A percentile compares a stretch with the other conserved stretches of the same genome.
phyloP scores from a whole-genome alignment of 2,888 invertebrate species.

The Carcina quercana region DNA sequence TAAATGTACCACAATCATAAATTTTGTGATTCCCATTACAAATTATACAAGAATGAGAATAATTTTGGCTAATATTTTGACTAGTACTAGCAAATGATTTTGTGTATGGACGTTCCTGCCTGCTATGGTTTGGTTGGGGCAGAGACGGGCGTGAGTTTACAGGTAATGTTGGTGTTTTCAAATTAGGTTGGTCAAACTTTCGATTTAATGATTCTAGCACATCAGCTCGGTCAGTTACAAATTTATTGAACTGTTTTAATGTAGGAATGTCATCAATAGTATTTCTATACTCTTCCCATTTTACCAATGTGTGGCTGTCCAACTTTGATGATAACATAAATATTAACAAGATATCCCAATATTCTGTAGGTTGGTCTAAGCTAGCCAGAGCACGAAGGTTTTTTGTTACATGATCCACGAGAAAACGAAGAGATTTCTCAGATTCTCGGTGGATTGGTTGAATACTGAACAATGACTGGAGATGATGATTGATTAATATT shows the following conservation, averaged over 20 bases:
- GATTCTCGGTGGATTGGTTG: constrained; percentile 12
- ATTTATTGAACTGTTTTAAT: constrained; percentile 18
- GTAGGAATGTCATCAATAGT: constrained; percentile 13
- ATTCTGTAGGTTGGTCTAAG: constrained; percentile 17
- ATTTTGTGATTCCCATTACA: constrained; percentile 19
- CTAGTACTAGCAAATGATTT: constrained; percentile 12
- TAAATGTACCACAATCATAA: constrained; percentile 20
- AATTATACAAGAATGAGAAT: constrained; percentile 12
- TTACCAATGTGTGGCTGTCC: constrained; percentile 12
- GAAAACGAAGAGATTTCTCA: constrained; percentile 13
- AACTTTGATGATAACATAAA: constrained; percentile 15
- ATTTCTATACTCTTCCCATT: constrained; percentile 17
- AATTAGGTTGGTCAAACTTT: constrained; percentile 7
- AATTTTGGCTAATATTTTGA: background rate
- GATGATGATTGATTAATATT: constrained; percentile 15
- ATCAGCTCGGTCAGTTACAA: constrained; percentile 20
- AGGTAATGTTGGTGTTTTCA: background rate
- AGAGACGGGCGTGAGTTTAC: background rate
- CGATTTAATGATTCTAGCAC: constrained; percentile 18
- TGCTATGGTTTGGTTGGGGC: background rate
- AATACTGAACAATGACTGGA: constrained; percentile 15
- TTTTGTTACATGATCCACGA: constrained; percentile 18
- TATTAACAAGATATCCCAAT: constrained; percentile 14
- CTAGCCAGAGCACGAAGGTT: constrained; percentile 18
- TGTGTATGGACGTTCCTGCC: constrained; percentile 11